Conservation (phyloP, 2,888 invertebrate species). For the Cosmopolites sordidus region DNA sequence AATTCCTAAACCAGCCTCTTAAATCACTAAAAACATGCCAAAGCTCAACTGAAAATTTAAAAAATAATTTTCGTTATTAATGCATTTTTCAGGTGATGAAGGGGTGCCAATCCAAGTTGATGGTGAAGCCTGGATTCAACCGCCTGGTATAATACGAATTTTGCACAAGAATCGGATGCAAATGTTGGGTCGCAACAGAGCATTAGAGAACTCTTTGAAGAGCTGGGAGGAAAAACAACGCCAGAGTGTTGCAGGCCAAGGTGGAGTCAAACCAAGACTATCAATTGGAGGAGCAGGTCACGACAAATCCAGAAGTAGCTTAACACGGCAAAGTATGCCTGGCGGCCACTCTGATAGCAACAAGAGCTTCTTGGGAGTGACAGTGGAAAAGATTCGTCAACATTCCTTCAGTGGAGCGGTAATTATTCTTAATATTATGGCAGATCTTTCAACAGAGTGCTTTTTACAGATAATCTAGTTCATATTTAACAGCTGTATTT, state of each 20-base stretch:
- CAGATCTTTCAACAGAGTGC: too few species aligned
- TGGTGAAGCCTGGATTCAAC: slow-evolving; percentile 97
- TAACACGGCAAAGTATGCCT: slow-evolving; percentile 48
- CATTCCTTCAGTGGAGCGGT: slow-evolving; percentile 48
- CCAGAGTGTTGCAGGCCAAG: slow-evolving; percentile 54
- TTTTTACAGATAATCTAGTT: too few species aligned
- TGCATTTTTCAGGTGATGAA: slow-evolving; percentile 63
- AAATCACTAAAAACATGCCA: too few species aligned
- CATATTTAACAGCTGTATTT: too few species aligned
- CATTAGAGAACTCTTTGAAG: slow-evolving; percentile 84
- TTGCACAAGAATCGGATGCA: slow-evolving; percentile 96
- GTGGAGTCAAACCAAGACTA: slow-evolving; percentile 46
- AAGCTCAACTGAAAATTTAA: too few species aligned
- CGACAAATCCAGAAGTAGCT: slow-evolving; percentile 44
- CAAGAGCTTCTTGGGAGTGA: slow-evolving; percentile 44
- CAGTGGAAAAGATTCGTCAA: slow-evolving; percentile 46
- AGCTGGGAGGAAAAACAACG: slow-evolving; percentile 83
- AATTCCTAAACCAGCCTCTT: too few species aligned
- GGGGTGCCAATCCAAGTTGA: slow-evolving; percentile 95
- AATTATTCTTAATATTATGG: background rate
- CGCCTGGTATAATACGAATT: slow-evolving; percentile 92
- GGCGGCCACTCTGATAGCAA: slow-evolving; percentile 38
- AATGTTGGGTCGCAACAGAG: slow-evolving; percentile 89
- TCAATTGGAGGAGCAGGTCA: slow-evolving; percentile 40
- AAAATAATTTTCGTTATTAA: too few species aligned